Percentiles rank a stretch among this genome's conserved stretches.
Evolutionary conservation across 1,140 invertebrate species (phyloP).

Genomic region (Lordiphosa mommai): DNA sequence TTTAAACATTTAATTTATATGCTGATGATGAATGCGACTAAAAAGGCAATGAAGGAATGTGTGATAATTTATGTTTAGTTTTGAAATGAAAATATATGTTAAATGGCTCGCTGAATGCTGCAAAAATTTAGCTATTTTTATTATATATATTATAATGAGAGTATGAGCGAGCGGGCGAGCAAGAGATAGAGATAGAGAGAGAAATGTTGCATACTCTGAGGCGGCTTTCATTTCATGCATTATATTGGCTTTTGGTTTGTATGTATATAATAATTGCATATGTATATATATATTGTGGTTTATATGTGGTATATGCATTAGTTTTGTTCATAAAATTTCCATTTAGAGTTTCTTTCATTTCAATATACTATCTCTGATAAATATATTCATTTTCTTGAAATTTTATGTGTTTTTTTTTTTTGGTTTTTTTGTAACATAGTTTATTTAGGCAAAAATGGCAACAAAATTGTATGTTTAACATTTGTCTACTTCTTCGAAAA

Average conservation of each 20-base stretch:
- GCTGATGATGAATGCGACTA: slow-evolving; percentile 63
- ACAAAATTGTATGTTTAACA: slow-evolving; percentile 79
- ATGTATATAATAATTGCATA: slow-evolving; percentile 26
- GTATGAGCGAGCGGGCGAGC: slow-evolving; percentile 6
- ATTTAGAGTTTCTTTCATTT: slow-evolving; percentile 29
- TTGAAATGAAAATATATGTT: slow-evolving; percentile 40
- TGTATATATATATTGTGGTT: slow-evolving; percentile 29
- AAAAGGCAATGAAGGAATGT: slow-evolving; percentile 65
- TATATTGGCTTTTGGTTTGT: slow-evolving; percentile 18
- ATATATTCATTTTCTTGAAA: slow-evolving; percentile 40
- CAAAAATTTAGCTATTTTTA: slow-evolving; percentile 48
- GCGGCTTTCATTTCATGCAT: slow-evolving; percentile 27
- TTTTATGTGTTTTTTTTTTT: slow-evolving; percentile 26
- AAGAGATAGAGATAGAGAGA: not conserved
- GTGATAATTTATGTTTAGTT: slow-evolving; percentile 35
- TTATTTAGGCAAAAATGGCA: slow-evolving; percentile 80
- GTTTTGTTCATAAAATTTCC: slow-evolving; percentile 56
- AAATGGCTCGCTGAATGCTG: slow-evolving; percentile 34
- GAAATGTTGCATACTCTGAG: slow-evolving; percentile 33
- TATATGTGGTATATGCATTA: slow-evolving; percentile 49
- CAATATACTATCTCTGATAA: slow-evolving; percentile 69
- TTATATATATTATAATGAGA: not conserved
- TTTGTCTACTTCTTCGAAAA: slow-evolving; percentile 64
- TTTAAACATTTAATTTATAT: slow-evolving; percentile 45
- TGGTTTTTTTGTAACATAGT: slow-evolving; percentile 75